Evolutionary conservation across 2,888 invertebrate species (phyloP), one percentile per base, ranked within the genome.

Genomic region (Drosophila kanekoi): DNA sequence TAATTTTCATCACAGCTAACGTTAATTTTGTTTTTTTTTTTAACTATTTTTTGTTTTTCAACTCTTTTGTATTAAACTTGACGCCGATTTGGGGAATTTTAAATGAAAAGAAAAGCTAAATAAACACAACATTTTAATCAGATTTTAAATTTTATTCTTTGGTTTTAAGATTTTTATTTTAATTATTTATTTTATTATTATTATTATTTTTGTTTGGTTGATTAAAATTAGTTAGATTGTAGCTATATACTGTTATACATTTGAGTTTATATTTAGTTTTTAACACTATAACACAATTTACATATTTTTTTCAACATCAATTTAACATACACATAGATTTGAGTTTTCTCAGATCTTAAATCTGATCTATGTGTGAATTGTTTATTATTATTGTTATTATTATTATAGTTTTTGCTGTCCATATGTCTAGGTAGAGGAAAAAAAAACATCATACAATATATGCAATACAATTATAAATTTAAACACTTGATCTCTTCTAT

Each of bases 271-370:
- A 51, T 48, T 44, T 38, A 32, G 44, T 51, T 64, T 38, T 58
- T 62, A 81, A 74, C 60, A 78, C 79, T 77, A 78, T 75, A 81
- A 78, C 79, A 87, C 75, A 84, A 76, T 77, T 71, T 57, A 77
- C 61, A 86, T 65, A n/a, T 61, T 38, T n/a, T 40, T 16, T 66
- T 59, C 35, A 67, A 81, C 81, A 73, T 67, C 49, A 61, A 77
- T 67, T 64, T 53, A 58, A 65, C 51, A 64, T 51, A 67, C 53
- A 66, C 53, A 68, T 43, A 70, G 60, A 76, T 64, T 49, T 52
- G 40, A 32, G 37, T 38, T 63, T 54, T 57, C 13, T 38, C 23
- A 38, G 51, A 56, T 47, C 54, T 48, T 53, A 32, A 28, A 32
- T 16, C 40, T 41, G 52, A 16, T 13, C 20, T 54, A 54, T 66